Evolutionary conservation across 1,140 invertebrate genomes (phyloP).

Genomic region (Meloidogyne exigua): DNA sequence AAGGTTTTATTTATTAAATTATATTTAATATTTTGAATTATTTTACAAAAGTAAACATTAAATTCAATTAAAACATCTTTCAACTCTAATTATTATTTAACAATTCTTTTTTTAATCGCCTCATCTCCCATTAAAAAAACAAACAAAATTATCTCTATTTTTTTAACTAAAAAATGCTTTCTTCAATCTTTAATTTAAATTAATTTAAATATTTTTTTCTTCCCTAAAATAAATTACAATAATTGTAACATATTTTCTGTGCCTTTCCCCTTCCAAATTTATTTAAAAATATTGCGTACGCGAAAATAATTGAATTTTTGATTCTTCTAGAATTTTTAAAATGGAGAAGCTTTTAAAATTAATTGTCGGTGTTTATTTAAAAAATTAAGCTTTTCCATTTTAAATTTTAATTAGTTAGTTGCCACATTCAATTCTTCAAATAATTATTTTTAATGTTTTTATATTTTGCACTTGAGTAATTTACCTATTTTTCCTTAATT

Average conservation of each 20-base stretch:
- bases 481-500: no score
- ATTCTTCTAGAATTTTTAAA: neutral
- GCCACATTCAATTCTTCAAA: no score
- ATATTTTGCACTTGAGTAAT: no score
- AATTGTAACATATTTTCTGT: neutral
- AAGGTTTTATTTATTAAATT: no score
- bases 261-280: neutral
- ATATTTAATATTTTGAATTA: no score
- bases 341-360: no score
- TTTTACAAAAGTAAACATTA: no score
- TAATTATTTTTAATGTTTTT: no score
- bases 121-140: neutral
- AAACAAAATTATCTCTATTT: constrained; percentile 4
- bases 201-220: neutral
- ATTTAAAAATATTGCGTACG: neutral
- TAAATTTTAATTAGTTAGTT: no score
- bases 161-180: neutral
- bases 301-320: neutral
- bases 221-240: constrained; percentile 3
- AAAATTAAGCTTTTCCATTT: no score
- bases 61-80: neutral
- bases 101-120: neutral
- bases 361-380: no score
- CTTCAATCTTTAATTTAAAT: neutral
- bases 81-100: neutral